These are phyloP conservation scores for Odocoileus virginianus DNA, from an alignment of 2,113 vertebrate genomes.

Conservation along the genomic window DNA sequence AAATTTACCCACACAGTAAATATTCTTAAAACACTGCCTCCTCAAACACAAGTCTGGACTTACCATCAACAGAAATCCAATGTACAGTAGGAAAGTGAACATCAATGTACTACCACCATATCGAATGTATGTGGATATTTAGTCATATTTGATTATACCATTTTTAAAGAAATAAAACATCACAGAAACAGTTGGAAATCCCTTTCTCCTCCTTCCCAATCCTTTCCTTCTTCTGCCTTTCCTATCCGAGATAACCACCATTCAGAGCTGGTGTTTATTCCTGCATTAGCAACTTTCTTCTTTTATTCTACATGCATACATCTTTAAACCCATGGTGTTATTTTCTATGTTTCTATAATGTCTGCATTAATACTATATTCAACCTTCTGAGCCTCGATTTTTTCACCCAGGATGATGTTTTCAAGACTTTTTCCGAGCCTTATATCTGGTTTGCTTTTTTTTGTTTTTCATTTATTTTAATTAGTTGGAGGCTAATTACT, in stretches of 20 bases:
- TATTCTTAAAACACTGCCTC: background rate
- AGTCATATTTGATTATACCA: background rate
- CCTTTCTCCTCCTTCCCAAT: background rate
- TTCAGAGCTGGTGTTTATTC: background rate
- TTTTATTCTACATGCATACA: background rate
- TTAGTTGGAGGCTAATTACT: no score
- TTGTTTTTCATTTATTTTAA: no score
- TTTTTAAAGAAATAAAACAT: constrained; percentile 25
- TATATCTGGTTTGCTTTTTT: no score
- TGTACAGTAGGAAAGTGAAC: background rate
- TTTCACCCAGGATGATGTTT: background rate
- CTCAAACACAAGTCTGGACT: background rate
- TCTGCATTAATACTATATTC: background rate
- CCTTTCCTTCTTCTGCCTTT: background rate
- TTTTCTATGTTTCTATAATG: background rate
- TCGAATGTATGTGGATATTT: background rate
- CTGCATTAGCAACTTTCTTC: background rate
- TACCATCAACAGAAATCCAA: background rate
- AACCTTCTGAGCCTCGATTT: background rate
- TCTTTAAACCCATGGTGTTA: background rate
- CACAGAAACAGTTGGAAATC: background rate
- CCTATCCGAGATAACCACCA: background rate
- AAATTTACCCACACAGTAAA: background rate
- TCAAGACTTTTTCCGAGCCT: background rate
- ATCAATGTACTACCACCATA: background rate